A percentile compares a stretch with the other conserved stretches of the same genome.
phyloP scores from a whole-genome alignment of 2,113 vertebrate genomes.

The Alosa alosa region DNA sequence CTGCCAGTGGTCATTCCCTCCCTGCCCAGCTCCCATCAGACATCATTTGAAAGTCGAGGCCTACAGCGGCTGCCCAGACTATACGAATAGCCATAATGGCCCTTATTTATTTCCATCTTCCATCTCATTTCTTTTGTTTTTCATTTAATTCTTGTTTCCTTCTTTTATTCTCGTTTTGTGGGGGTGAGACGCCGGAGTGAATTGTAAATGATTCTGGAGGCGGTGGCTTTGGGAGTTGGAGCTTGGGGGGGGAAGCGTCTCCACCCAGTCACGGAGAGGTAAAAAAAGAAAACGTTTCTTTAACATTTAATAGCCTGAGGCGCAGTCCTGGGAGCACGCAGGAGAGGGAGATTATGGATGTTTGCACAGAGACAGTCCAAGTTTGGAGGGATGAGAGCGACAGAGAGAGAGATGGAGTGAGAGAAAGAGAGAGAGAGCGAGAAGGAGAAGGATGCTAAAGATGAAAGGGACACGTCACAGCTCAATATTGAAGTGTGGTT shows the following conservation, averaged over 20 bases:
- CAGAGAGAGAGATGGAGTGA: background rate
- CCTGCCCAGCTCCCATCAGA: background rate
- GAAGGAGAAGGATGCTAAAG: background rate
- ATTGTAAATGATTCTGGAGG: background rate
- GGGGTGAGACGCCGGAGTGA: background rate
- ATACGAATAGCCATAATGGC: background rate
- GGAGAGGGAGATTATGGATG: slow-evolving; percentile 23
- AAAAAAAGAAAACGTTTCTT: slow-evolving; percentile 38
- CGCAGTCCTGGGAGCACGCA: slow-evolving; percentile 31
- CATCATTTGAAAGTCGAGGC: background rate
- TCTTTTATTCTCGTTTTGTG: slow-evolving; percentile 25
- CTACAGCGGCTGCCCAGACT: background rate
- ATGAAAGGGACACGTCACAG: background rate
- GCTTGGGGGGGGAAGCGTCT: background rate
- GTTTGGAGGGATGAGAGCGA: background rate
- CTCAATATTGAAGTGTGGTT: background rate
- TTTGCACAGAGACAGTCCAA: background rate
- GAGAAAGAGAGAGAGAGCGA: background rate
- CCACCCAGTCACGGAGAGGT: slow-evolving; percentile 40
- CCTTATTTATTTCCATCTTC: background rate
- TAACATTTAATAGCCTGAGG: slow-evolving; percentile 56
- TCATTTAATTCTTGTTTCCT: background rate
- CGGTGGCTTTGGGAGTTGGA: background rate
- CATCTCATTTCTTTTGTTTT: background rate
- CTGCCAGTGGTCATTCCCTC: background rate